Percentiles rank a stretch among this genome's conserved stretches.
Evolutionary conservation across 2,113 vertebrate genomes (phyloP).

Genomic region (Xiphophorus hellerii): DNA sequence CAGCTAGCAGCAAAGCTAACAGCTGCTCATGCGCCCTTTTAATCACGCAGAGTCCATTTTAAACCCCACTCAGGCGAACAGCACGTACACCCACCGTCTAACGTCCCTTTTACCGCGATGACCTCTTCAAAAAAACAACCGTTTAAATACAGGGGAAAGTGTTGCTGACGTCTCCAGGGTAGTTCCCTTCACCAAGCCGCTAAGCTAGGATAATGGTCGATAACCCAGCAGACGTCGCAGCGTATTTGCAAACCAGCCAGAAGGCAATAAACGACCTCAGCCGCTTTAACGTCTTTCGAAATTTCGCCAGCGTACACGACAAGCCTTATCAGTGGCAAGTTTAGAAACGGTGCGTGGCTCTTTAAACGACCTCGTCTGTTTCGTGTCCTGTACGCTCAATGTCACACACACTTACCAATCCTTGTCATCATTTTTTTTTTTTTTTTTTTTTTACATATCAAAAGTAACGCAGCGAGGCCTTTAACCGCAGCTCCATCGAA

Average conservation of each 20-base stretch:
- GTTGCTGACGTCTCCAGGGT: conserved; percentile 85
- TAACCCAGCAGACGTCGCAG: conserved; percentile 55
- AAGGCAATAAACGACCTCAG: conserved; percentile 27
- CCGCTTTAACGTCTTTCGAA: conserved; percentile 5
- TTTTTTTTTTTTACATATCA: conserved; percentile 28
- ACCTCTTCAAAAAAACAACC: conserved; percentile 82
- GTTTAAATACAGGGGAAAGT: conserved; percentile 85
- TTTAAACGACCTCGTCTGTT: conserved; percentile 78
- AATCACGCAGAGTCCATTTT: conserved; percentile 59
- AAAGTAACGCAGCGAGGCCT: conserved; percentile 31
- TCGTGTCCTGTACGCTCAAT: conserved; percentile 82
- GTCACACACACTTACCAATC: conserved; percentile 72
- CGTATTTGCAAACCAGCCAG: conserved; percentile 45
- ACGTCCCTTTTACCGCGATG: conserved; percentile 70
- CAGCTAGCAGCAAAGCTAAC: conserved; percentile 77
- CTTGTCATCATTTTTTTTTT: conserved; percentile 56
- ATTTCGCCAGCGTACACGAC: conserved; percentile 17
- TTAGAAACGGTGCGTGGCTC: conserved; percentile 55
- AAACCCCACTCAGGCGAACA: conserved; percentile 14
- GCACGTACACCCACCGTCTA: conserved; percentile 68
- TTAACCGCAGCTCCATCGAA: not conserved
- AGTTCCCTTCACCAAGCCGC: conserved; percentile 72
- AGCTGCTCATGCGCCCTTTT: conserved; percentile 75
- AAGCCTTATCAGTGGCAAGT: conserved; percentile 9
- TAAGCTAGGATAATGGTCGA: conserved; percentile 69